Base-by-base conservation (phyloP, 2,113 vertebrate species). In the Catharus bicknelli region DNA sequence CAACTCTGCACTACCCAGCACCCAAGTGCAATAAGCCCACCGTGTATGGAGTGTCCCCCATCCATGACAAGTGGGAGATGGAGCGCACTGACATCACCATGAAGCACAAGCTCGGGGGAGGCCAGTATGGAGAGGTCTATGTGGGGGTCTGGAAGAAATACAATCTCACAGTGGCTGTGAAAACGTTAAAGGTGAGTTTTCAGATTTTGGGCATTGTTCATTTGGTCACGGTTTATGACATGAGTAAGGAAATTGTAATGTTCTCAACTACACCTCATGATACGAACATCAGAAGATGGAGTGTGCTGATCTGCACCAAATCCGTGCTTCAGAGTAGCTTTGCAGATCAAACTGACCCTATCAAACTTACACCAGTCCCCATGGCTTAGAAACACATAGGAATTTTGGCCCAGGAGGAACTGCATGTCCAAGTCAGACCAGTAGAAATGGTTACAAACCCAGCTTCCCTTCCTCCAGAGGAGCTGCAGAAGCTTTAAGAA, bases 1-100 rank as follows among this genome's bases (percentile, higher is more conserved):
- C 99, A 80, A 99, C 99, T 16, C 96, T 99, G 75, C 99, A 99
- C 94, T 99, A 99, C 97, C 99, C 99, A 18, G 99, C 99, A 17
- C 99, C 99, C 73, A 99, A 99, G 97, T 99, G 99, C 96, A 99
- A 99, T 98, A 99, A 99, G 95, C 99, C 99, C 93, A 99, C 99
- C 0, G 99, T 99, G 81, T 99, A 99, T 5, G 99, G 99, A 2
- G 99, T 99, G 93, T 99, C 99, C n/a, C 99, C 99, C 88, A 99
- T 99, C 97, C 99, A 99, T 4, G 99, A 99, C 97, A 99, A 99
- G 95, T 99, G 99, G 99, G 99, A 99, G 97, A 99, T 99, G 99
- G 99, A 99, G 92, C 98, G 99, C 80, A 99, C 99, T 11, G 99
- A 99, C 93, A 99, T 99, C 96, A 99, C 99, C 97, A 99, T 99